Conservation (phyloP, 37 sponge, comb jelly and placozoan genomes). For the Aphrocallistes beatrix region DNA sequence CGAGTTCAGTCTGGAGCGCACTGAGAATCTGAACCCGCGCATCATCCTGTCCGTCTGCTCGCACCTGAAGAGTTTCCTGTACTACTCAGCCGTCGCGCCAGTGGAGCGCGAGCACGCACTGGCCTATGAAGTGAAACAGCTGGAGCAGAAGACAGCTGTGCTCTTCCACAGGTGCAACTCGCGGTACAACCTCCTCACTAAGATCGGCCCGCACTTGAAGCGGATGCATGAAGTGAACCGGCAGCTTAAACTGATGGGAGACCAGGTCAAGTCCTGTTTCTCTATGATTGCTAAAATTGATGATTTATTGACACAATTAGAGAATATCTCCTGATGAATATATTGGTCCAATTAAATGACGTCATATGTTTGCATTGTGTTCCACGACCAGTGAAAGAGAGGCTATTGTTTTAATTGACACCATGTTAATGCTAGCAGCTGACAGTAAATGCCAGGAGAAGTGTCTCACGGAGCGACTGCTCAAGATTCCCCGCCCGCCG, state of each 20-base stretch:
- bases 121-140: not conserved
- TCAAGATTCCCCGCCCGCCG: not conserved
- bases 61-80: not conserved
- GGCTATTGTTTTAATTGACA: too few species aligned
- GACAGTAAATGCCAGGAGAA: conserved; percentile 13
- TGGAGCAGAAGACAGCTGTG: not conserved
- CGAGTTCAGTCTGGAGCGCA: not conserved
- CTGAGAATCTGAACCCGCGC: not conserved
- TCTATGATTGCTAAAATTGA: not conserved
- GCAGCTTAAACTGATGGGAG: not conserved
- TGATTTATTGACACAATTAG: not conserved
- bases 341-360: not conserved
- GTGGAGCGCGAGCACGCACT: not conserved
- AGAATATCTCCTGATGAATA: not conserved
- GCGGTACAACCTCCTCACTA: not conserved
- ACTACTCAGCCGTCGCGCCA: not conserved
- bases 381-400: too few species aligned
- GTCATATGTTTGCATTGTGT: too few species aligned
- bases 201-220: not conserved
- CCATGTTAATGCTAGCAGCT: too few species aligned
- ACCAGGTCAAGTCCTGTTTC: not conserved
- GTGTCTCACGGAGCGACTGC: not conserved
- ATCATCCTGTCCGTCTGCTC: not conserved
- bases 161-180: not conserved
- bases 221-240: not conserved